Conservation (phyloP, 2,888 invertebrate genomes). For the Mimumesa dahlbomi region DNA sequence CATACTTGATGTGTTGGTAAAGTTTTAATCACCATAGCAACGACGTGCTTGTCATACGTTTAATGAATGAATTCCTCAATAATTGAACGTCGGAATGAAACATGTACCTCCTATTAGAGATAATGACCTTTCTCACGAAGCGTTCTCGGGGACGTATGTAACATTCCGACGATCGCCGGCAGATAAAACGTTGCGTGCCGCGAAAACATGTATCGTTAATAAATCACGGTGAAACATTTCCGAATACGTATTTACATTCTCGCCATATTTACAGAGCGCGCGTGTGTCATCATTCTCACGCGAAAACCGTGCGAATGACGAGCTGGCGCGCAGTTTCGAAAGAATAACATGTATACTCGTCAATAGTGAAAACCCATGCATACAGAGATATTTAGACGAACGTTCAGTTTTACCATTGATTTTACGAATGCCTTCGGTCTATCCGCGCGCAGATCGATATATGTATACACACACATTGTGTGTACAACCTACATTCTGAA, state of each 20-base stretch:
- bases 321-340: background rate
- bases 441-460: conserved; percentile 45
- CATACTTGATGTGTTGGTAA: background rate
- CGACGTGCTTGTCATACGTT: background rate
- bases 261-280: too few relatives aligned
- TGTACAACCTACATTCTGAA: conserved; percentile 50
- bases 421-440: conserved; percentile 21
- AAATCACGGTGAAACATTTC: too few relatives aligned
- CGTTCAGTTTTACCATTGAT: conserved; percentile 41
- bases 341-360: too few relatives aligned
- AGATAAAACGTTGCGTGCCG: too few relatives aligned
- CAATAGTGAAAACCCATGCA: too few relatives aligned
- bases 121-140: too few relatives aligned
- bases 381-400: background rate
- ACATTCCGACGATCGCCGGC: too few relatives aligned
- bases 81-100: background rate
- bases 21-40: background rate
- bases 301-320: too few relatives aligned
- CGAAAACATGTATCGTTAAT: too few relatives aligned
- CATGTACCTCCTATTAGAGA: background rate
- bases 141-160: too few relatives aligned
- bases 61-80: background rate
- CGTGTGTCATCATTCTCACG: too few relatives aligned
- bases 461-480: conserved; percentile 46
- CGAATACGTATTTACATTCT: too few relatives aligned